A percentile compares a stretch with the other conserved stretches of the same genome.
Evolutionary conservation across 2,888 invertebrate genomes (phyloP).

Genomic region (Sisyra nigra): DNA sequence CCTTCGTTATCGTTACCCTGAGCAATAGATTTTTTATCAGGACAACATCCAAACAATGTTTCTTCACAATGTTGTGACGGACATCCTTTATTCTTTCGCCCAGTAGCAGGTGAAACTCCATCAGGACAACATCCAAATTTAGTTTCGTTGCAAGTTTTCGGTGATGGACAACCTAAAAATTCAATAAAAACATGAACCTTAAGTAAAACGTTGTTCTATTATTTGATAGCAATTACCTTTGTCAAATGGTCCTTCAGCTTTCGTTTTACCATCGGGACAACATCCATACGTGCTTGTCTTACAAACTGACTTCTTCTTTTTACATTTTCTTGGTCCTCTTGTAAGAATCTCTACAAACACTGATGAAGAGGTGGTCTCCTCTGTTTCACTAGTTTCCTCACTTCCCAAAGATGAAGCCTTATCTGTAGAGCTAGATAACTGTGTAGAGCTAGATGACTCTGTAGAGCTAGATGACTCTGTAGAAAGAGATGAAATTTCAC

Average conservation of each 20-base stretch:
- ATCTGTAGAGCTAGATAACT: slow-evolving; percentile 6
- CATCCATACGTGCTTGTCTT: slow-evolving; percentile 57
- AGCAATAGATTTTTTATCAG: slow-evolving; percentile 58
- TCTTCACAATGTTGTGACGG: slow-evolving; percentile 55
- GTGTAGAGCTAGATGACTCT: slow-evolving; percentile 5
- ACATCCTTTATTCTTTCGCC: slow-evolving; percentile 57
- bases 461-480: slow-evolving; percentile 3
- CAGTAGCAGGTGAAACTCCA: slow-evolving; percentile 59
- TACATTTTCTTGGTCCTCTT: background rate
- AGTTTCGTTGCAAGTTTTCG: slow-evolving; percentile 60
- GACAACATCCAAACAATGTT: slow-evolving; percentile 77
- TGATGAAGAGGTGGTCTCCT: slow-evolving; percentile 1
- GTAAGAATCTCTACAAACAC: background rate
- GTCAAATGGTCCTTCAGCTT: slow-evolving; percentile 68
- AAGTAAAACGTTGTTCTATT: background rate
- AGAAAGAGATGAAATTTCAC: background rate
- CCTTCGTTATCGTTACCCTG: slow-evolving; percentile 72
- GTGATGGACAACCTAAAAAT: slow-evolving; percentile 44
- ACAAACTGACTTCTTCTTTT: slow-evolving; percentile 34
- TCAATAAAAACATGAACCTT: slow-evolving; percentile 5
- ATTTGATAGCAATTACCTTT: slow-evolving; percentile 35
- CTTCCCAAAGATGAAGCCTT: slow-evolving; percentile 8
- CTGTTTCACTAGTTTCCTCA: slow-evolving; percentile 15
- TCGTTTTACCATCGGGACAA: slow-evolving; percentile 62
- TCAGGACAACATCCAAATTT: slow-evolving; percentile 70